phyloP scores from a whole-genome alignment of 2,113 vertebrate species.

The Calonectris borealis region DNA sequence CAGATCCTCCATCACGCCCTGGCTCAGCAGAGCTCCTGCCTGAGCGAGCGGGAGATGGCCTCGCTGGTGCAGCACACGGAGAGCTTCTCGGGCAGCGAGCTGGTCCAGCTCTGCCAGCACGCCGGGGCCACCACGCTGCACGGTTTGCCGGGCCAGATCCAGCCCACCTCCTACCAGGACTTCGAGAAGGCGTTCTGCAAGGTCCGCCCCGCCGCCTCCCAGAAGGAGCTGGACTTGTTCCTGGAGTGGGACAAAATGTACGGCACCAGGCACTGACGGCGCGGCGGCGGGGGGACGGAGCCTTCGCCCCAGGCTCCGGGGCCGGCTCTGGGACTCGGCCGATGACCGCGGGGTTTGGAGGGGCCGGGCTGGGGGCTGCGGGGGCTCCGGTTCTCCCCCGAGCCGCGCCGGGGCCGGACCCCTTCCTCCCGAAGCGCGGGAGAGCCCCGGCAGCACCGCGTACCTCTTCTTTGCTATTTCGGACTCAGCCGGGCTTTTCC shows the following conservation, averaged over 20 bases:
- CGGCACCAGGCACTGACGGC: slow-evolving; percentile 75
- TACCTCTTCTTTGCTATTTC: fast-evolving
- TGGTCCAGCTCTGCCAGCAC: slow-evolving; percentile 90
- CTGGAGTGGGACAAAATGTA: slow-evolving; percentile 95
- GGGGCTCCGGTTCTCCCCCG: not conserved
- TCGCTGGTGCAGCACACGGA: slow-evolving; percentile 88
- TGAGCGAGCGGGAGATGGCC: slow-evolving; percentile 87
- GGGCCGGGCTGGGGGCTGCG: not conserved
- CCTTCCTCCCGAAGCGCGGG: fast-evolving
- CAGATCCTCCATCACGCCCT: slow-evolving; percentile 88
- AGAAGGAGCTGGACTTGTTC: slow-evolving; percentile 90
- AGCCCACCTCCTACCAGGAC: slow-evolving; percentile 86
- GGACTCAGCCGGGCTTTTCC: not conserved
- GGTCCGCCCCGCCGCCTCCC: slow-evolving; percentile 82
- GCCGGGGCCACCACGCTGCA: slow-evolving; percentile 75
- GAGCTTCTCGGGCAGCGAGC: slow-evolving; percentile 86
- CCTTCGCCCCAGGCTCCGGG: not conserved
- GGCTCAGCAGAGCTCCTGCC: slow-evolving; percentile 82
- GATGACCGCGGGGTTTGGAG: not conserved
- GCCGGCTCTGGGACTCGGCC: not conserved
- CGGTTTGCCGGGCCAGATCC: slow-evolving; percentile 73
- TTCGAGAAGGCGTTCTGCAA: slow-evolving; percentile 92
- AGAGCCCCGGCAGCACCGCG: fast-evolving
- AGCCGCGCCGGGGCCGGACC: fast-evolving
- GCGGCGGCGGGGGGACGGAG: not conserved